Conservation (phyloP, 2,113 vertebrate genomes). For the Ailuropoda melanoleuca region DNA sequence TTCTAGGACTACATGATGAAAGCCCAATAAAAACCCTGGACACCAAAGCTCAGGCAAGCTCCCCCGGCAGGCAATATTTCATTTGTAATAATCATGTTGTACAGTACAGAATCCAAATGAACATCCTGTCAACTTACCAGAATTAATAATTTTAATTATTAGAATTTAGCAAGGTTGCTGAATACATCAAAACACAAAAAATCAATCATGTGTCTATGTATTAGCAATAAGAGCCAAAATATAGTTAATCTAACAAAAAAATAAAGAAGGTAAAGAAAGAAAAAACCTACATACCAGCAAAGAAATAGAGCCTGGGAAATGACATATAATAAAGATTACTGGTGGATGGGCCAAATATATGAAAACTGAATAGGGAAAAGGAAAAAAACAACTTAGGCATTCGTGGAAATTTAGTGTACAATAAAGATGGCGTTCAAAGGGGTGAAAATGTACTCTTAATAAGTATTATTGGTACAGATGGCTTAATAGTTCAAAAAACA, state of each 20-base stretch:
- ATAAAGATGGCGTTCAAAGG: not conserved
- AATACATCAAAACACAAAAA: not conserved
- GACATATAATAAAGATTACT: not conserved
- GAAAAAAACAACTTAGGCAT: not conserved
- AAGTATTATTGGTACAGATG: not conserved
- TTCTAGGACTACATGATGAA: not conserved
- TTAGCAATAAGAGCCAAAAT: not conserved
- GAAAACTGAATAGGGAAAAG: not conserved
- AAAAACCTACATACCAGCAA: not conserved
- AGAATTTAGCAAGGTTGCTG: not conserved
- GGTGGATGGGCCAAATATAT: not conserved
- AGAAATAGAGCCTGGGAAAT: constrained; percentile 18
- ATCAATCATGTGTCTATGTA: not conserved
- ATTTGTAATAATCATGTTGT: not conserved
- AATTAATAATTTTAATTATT: not conserved
- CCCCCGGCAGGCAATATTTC: not conserved
- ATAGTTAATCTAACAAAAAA: not conserved
- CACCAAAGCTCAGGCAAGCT: not conserved
- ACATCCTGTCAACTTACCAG: not conserved
- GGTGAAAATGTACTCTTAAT: not conserved
- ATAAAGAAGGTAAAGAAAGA: not conserved
- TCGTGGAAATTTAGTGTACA: not conserved
- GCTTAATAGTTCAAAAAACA: not conserved
- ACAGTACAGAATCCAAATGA: not conserved
- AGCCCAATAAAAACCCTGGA: not conserved